Evolutionary conservation across 2,113 vertebrate species (phyloP).

Genomic region (Sigmodon hispidus): DNA sequence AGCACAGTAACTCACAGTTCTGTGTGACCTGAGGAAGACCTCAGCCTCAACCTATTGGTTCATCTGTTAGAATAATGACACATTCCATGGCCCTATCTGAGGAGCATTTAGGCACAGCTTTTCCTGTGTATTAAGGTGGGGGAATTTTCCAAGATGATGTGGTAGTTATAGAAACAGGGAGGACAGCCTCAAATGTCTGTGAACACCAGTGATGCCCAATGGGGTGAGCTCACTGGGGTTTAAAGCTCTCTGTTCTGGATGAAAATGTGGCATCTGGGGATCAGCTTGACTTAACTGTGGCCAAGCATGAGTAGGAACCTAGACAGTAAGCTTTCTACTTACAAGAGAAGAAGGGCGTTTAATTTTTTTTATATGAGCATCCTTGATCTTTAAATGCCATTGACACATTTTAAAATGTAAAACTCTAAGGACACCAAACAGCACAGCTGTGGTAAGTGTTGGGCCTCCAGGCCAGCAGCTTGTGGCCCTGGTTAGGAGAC

Average conservation of each 20-base stretch:
- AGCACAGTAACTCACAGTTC: neutral
- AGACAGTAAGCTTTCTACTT: neutral
- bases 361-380: constrained; percentile 24
- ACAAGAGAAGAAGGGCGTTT: neutral
- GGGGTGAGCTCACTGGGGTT: neutral
- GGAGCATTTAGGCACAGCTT: neutral
- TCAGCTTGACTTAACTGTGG: neutral
- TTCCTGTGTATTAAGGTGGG: neutral
- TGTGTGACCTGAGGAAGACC: neutral
- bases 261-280: neutral
- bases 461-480: neutral
- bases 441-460: neutral
- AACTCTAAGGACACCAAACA: neutral
- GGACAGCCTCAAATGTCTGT: neutral
- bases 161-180: neutral
- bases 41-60: neutral
- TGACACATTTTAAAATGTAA: neutral
- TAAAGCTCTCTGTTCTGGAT: neutral
- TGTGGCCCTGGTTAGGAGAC: neutral
- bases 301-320: neutral
- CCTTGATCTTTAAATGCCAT: constrained; percentile 60
- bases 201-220: neutral
- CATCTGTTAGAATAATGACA: neutral
- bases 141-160: neutral
- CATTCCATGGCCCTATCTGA: neutral